Conservation (phyloP, 2,113 vertebrate species). For the Dolichotis patagonum region DNA sequence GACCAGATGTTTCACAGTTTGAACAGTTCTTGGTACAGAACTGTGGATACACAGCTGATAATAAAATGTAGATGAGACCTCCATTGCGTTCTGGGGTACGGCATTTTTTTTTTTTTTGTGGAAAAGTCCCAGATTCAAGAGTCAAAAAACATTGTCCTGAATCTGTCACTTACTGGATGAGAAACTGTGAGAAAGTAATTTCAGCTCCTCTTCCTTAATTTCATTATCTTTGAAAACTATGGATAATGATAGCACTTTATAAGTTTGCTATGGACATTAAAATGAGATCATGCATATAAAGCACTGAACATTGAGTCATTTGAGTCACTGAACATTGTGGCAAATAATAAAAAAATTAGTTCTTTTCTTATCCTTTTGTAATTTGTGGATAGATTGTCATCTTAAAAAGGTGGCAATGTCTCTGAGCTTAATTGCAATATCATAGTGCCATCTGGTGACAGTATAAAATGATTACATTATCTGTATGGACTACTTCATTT, state of each 20-base stretch:
- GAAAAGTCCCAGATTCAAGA: not conserved
- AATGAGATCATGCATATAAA: not conserved
- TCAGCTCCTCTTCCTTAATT: not conserved
- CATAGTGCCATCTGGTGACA: slow-evolving; percentile 79
- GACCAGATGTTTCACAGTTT: not conserved
- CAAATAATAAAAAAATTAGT: not conserved
- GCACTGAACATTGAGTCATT: not conserved
- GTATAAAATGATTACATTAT: slow-evolving; percentile 63
- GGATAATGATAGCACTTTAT: not conserved
- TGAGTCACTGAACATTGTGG: not conserved
- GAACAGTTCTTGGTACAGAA: not conserved
- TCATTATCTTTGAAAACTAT: slow-evolving; percentile 16
- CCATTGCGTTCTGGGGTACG: not conserved
- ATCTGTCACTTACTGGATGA: not conserved
- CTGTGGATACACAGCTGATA: not conserved
- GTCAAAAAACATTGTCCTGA: not conserved
- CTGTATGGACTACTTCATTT: not conserved
- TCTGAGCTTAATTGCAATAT: slow-evolving; percentile 62
- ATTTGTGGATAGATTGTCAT: not conserved
- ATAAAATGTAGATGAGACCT: not conserved
- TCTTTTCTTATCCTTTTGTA: not conserved
- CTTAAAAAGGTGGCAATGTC: not conserved
- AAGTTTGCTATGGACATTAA: not conserved
- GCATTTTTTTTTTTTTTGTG: slow-evolving; percentile 7
- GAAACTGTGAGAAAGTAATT: not conserved